These are phyloP conservation scores for Diplazon laetatorius DNA, from an alignment of 2,888 invertebrate species.

Conservation along the genomic window DNA sequence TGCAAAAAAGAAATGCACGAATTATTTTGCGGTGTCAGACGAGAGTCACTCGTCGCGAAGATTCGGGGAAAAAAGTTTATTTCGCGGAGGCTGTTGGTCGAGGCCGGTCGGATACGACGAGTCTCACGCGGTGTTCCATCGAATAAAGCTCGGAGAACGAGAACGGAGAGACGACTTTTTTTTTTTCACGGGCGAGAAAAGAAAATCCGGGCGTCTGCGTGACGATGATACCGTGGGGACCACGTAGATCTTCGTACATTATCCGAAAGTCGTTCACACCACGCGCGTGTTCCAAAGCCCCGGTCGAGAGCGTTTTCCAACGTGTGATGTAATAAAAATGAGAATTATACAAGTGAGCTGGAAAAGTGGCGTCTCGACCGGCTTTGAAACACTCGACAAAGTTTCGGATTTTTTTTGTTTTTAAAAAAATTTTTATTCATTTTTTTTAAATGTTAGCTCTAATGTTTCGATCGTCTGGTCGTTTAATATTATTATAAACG, in stretches of 20 bases:
- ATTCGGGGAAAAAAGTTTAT: conserved; percentile 18
- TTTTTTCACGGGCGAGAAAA: conserved; percentile 6
- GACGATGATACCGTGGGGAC: conserved; percentile 25
- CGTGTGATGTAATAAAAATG: conserved; percentile 39
- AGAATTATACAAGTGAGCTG: conserved; percentile 49
- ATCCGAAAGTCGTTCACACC: conserved; percentile 39
- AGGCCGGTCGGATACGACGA: no score
- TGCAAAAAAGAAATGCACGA: no score
- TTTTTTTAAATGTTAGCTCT: no score
- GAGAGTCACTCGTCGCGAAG: background rate
- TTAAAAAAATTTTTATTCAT: no score
- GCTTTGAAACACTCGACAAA: background rate
- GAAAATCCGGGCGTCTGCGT: conserved; percentile 15
- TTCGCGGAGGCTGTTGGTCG: background rate
- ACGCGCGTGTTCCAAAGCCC: conserved; percentile 5
- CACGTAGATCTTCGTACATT: conserved; percentile 20
- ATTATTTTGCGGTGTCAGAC: no score
- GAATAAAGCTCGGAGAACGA: conserved; percentile 21
- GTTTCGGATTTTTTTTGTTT: background rate
- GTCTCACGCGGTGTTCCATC: conserved; percentile 18
- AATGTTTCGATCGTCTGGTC: background rate
- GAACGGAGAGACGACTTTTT: conserved; percentile 7
- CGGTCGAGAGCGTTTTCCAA: conserved; percentile 14
- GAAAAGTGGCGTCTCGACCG: conserved; percentile 35
- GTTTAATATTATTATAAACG: background rate